These are phyloP conservation scores for Tetramorium simillimum DNA, from an alignment of 1,140 invertebrate genomes.

Conservation along the genomic window DNA sequence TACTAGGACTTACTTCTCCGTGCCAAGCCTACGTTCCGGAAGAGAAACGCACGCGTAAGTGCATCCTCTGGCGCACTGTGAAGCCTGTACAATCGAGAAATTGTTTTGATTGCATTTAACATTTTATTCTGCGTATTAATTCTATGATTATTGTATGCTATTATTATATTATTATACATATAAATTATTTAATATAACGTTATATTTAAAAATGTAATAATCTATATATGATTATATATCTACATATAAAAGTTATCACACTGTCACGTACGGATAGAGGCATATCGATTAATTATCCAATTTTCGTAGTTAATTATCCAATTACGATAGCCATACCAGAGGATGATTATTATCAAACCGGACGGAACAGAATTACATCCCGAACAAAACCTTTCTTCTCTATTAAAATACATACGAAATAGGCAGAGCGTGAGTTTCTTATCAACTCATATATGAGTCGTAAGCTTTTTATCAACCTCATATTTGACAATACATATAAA, in stretches of 20 bases:
- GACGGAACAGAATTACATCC: no score
- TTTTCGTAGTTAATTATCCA: no score
- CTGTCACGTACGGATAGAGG: no score
- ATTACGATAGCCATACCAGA: no score
- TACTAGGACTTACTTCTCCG: slow-evolving; percentile 33
- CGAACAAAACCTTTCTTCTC: no score
- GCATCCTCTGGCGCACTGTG: neutral
- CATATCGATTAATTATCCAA: no score
- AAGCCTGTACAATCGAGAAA: neutral
- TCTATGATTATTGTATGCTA: neutral
- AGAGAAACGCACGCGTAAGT: slow-evolving; percentile 33
- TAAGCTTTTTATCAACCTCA: no score
- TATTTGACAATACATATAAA: neutral
- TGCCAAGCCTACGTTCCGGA: neutral
- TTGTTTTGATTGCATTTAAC: neutral
- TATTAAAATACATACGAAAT: no score
- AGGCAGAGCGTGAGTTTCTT: no score
- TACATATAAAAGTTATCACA: neutral
- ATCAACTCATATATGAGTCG: no score
- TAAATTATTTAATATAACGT: neutral
- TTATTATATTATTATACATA: neutral
- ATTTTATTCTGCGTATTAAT: neutral
- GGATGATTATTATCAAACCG: no score
- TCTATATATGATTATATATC: neutral
- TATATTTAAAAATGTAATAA: neutral